A percentile compares a stretch with the other conserved stretches of the same genome.
Conservation (phyloP, 1,140 invertebrate species). For the Trachelipus rathkii region DNA sequence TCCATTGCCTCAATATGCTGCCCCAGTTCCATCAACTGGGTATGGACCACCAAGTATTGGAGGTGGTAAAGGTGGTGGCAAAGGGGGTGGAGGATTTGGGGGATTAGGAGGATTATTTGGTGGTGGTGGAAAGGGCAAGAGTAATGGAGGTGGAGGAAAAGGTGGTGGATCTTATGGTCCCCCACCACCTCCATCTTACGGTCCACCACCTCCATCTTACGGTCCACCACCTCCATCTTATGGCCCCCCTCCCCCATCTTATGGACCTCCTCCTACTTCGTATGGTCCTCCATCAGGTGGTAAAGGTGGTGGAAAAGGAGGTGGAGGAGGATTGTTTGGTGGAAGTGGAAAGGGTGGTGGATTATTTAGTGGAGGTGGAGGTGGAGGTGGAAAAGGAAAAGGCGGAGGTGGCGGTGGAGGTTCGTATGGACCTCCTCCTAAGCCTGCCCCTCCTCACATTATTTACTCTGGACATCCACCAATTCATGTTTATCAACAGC, state of each 20-base stretch:
- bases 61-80: constrained; percentile 29
- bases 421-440: constrained; percentile 34
- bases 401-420: constrained; percentile 9
- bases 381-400: constrained; percentile 22
- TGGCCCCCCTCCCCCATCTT: constrained; percentile 31
- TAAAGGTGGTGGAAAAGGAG: background rate
- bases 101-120: background rate
- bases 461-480: constrained; percentile 52
- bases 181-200: constrained; percentile 19
- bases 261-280: constrained; percentile 36
- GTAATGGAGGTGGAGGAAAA: background rate
- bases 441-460: constrained; percentile 49
- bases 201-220: constrained; percentile 29
- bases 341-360: constrained; percentile 9
- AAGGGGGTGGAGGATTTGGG: background rate
- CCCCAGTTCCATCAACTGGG: constrained; percentile 36
- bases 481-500: constrained; percentile 52
- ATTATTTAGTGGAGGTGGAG: constrained; percentile 14
- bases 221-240: constrained; percentile 31
- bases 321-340: background rate
- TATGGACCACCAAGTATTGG: constrained; percentile 17
- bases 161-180: constrained; percentile 28
- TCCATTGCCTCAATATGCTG: constrained; percentile 45
- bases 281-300: constrained; percentile 20
- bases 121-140: constrained; percentile 3